phyloP scores from a whole-genome alignment of 2,113 vertebrate species.

The Odocoileus hemionus region DNA sequence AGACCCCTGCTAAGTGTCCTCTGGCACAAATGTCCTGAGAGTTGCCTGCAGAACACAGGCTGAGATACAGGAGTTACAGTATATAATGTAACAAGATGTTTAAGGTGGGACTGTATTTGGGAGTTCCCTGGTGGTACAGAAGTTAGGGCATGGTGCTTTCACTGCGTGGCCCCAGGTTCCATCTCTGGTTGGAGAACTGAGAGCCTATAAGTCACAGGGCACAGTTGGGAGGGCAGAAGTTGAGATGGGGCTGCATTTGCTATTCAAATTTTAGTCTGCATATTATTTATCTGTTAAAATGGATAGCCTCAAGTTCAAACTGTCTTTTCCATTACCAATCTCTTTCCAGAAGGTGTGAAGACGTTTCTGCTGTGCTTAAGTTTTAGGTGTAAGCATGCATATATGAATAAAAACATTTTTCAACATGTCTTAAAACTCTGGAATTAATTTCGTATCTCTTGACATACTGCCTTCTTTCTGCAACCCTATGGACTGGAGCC shows the following conservation, averaged over 20 bases:
- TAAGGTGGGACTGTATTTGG: background rate
- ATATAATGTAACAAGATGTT: background rate
- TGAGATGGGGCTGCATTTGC: background rate
- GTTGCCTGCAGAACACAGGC: background rate
- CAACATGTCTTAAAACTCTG: background rate
- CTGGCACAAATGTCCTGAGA: background rate
- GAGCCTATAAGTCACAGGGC: background rate
- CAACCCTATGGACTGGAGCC: background rate
- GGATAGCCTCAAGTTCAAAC: background rate
- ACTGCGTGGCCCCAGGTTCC: background rate
- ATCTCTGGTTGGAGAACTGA: background rate
- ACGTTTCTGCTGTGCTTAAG: background rate
- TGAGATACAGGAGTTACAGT: background rate
- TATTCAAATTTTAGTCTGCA: background rate
- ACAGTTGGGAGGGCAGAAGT: background rate
- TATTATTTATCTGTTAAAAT: background rate
- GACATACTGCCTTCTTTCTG: background rate
- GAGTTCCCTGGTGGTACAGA: background rate
- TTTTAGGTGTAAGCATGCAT: background rate
- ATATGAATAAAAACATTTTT: constrained; percentile 22
- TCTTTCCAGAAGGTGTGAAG: background rate
- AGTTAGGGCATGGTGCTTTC: background rate
- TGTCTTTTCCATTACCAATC: background rate
- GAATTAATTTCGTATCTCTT: background rate
- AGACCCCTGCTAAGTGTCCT: background rate